Conservation (phyloP, 2,113 vertebrate species). For the Anthoscopus minutus region DNA sequence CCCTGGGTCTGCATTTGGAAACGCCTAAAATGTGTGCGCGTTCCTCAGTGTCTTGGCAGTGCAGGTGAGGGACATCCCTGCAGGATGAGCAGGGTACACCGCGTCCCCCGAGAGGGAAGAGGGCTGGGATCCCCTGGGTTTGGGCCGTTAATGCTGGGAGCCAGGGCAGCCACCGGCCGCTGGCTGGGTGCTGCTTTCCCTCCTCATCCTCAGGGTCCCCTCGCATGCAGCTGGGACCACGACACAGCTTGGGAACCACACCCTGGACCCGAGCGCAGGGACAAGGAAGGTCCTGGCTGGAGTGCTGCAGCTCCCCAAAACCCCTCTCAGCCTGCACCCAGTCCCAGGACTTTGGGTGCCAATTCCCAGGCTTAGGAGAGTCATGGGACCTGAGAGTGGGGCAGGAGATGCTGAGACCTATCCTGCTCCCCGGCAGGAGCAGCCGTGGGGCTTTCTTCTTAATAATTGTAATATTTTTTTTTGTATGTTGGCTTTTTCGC, state of each 20-base stretch:
- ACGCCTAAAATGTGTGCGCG: fast-evolving
- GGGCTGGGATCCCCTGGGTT: not conserved
- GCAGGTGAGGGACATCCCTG: not conserved
- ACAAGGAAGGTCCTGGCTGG: not conserved
- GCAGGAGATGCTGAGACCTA: not conserved
- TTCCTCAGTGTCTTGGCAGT: fast-evolving
- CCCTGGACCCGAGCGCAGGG: fast-evolving
- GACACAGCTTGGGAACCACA: fast-evolving
- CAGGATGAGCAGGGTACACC: fast-evolving
- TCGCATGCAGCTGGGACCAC: not conserved
- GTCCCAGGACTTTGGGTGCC: not conserved
- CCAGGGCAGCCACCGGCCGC: not conserved
- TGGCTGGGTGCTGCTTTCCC: not conserved
- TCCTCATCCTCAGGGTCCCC: not conserved
- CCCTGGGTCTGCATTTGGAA: not conserved
- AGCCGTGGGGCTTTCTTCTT: not conserved
- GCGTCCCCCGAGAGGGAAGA: not conserved
- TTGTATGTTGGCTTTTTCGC: not conserved
- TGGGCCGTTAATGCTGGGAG: fast-evolving
- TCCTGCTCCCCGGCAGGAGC: not conserved
- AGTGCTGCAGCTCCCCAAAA: not conserved
- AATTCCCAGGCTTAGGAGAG: fast-evolving
- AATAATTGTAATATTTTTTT: not conserved
- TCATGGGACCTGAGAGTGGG: fast-evolving
- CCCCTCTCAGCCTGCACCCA: not conserved